These are phyloP conservation scores for Pantala flavescens DNA, from an alignment of 1,140 invertebrate species.

Conservation along the genomic window DNA sequence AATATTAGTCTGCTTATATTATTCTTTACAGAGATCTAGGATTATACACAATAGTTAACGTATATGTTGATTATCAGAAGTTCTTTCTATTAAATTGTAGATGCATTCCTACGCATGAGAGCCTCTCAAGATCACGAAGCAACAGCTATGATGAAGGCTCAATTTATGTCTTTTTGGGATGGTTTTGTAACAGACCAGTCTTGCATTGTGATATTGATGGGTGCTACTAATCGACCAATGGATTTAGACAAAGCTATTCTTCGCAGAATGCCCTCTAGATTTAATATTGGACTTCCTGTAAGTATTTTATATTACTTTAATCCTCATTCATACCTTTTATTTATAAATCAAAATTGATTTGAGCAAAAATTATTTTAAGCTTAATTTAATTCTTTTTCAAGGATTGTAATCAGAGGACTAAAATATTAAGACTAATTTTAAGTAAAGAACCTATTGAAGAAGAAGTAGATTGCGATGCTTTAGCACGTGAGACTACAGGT, in stretches of 20 bases:
- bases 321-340: no score
- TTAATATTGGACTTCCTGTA: slow-evolving; percentile 77
- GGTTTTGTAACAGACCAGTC: slow-evolving; percentile 70
- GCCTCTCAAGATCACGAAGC: slow-evolving; percentile 91
- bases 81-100: slow-evolving; percentile 35
- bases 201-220: slow-evolving; percentile 81
- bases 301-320: slow-evolving; percentile 46
- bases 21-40: no score
- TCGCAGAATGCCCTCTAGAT: slow-evolving; percentile 89
- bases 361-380: no score
- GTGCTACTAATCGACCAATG: slow-evolving; percentile 90
- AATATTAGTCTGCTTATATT: no score
- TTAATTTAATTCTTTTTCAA: slow-evolving; percentile 35
- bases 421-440: slow-evolving; percentile 72
- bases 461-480: slow-evolving; percentile 59
- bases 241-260: slow-evolving; percentile 94
- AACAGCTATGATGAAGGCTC: slow-evolving; percentile 97
- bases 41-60: no score
- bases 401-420: slow-evolving; percentile 55
- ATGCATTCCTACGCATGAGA: slow-evolving; percentile 85
- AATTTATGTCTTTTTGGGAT: slow-evolving; percentile 84
- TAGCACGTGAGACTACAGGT: slow-evolving; percentile 66
- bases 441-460: slow-evolving; percentile 57
- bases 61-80: no score
- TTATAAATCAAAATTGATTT: no score